These are phyloP conservation scores for Nibea albiflora DNA, from an alignment of 2,113 vertebrate genomes.

Conservation along the genomic window DNA sequence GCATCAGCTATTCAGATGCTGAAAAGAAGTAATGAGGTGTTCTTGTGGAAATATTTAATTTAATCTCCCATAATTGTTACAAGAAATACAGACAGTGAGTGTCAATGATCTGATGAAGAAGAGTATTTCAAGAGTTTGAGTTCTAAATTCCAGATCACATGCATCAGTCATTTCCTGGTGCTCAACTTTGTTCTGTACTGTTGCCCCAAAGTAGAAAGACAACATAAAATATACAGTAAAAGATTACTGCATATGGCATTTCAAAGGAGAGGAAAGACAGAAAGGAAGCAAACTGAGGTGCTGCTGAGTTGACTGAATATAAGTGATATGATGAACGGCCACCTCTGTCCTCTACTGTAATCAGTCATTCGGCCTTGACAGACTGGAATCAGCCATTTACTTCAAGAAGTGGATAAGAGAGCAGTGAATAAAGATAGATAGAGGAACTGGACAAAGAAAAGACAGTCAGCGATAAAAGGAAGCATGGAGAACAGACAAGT, in stretches of 20 bases:
- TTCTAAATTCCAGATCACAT: not conserved
- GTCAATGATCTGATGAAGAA: not conserved
- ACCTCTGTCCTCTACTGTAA: constrained; percentile 56
- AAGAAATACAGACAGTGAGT: not conserved
- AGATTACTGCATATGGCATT: not conserved
- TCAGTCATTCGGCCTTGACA: constrained; percentile 60
- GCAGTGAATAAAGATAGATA: constrained; percentile 29
- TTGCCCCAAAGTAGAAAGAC: not conserved
- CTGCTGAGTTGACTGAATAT: constrained; percentile 46
- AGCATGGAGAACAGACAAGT: not conserved
- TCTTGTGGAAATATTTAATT: not conserved
- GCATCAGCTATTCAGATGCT: not conserved
- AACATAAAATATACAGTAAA: not conserved
- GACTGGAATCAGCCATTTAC: constrained; percentile 19
- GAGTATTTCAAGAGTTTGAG: not conserved
- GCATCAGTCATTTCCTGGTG: not conserved
- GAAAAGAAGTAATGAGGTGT: not conserved
- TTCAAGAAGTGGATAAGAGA: constrained; percentile 12
- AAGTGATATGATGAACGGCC: constrained; percentile 52
- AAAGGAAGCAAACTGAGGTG: not conserved
- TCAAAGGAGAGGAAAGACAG: not conserved
- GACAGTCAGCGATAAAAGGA: constrained; percentile 15
- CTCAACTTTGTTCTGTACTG: not conserved
- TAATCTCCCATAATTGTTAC: not conserved
- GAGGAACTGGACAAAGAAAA: not conserved